These are phyloP conservation scores for Strix uralensis DNA, from an alignment of 2,113 vertebrate species.

Conservation along the genomic window DNA sequence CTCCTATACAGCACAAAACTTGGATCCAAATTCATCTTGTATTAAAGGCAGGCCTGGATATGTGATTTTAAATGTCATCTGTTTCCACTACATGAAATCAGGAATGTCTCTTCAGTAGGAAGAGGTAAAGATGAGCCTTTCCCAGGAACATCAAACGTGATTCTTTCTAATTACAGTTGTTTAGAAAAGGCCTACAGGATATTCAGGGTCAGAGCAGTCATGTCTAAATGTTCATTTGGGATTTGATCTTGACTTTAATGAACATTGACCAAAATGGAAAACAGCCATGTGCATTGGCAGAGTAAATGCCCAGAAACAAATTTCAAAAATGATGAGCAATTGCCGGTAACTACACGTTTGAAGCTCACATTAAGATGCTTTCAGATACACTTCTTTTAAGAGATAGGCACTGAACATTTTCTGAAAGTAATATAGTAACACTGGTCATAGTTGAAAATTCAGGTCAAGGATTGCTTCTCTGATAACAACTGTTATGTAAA, in stretches of 20 bases:
- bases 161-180: neutral
- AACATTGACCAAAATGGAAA: neutral
- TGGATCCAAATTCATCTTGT: neutral
- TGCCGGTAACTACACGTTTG: neutral
- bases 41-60: neutral
- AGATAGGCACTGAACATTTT: neutral
- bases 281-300: neutral
- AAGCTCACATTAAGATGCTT: neutral
- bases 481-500: neutral
- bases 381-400: neutral
- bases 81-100: neutral
- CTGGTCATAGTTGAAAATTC: neutral
- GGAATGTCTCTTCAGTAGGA: neutral
- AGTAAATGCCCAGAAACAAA: neutral
- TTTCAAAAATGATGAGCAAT: neutral
- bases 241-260: neutral
- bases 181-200: neutral
- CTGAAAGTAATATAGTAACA: neutral
- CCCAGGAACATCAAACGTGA: neutral
- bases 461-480: neutral
- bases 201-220: neutral
- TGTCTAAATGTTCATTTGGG: neutral
- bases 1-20: neutral
- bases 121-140: neutral
- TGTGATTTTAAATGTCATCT: neutral